Percentiles rank a stretch among this genome's conserved stretches.
Evolutionary conservation across 2,888 invertebrate species (phyloP).

Genomic region (Leucozona laternaria): DNA sequence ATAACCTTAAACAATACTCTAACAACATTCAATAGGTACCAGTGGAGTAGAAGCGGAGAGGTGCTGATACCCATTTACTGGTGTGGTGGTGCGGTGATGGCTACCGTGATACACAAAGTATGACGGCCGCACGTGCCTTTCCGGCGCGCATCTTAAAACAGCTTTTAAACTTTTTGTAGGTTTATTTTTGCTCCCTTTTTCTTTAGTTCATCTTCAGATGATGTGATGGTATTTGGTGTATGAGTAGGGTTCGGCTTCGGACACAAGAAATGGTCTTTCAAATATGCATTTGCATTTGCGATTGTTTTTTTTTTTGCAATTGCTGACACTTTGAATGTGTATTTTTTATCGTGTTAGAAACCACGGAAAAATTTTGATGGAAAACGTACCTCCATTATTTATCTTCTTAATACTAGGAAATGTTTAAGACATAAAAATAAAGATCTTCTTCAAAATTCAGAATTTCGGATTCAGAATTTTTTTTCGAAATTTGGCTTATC

Average conservation of each 20-base stretch:
- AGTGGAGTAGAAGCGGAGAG: background rate
- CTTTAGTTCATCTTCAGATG: constrained; percentile 21
- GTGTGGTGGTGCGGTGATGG: constrained; percentile 75
- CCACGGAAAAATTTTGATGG: too few species aligned
- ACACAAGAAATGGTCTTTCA: background rate
- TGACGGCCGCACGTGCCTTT: constrained; percentile 77
- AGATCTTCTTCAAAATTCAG: too few species aligned
- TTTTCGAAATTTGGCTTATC: too few species aligned
- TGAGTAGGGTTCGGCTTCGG: constrained; percentile 8
- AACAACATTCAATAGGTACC: constrained; percentile 62
- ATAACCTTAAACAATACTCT: constrained; percentile 71
- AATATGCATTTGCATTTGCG: too few species aligned
- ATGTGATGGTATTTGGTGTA: constrained; percentile 1
- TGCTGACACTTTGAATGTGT: too few species aligned
- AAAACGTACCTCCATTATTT: too few species aligned
- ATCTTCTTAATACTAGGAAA: too few species aligned
- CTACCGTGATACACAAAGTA: constrained; percentile 82
- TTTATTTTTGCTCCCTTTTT: constrained; percentile 60
- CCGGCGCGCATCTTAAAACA: constrained; percentile 71
- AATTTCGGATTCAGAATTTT: too few species aligned
- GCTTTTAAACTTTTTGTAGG: constrained; percentile 55
- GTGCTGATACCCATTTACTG: constrained; percentile 63
- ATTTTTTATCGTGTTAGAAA: too few species aligned
- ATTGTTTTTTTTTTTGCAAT: too few species aligned
- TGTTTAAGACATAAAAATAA: too few species aligned